Conservation (phyloP, 2,888 invertebrate species). For the Acleris cristana region DNA sequence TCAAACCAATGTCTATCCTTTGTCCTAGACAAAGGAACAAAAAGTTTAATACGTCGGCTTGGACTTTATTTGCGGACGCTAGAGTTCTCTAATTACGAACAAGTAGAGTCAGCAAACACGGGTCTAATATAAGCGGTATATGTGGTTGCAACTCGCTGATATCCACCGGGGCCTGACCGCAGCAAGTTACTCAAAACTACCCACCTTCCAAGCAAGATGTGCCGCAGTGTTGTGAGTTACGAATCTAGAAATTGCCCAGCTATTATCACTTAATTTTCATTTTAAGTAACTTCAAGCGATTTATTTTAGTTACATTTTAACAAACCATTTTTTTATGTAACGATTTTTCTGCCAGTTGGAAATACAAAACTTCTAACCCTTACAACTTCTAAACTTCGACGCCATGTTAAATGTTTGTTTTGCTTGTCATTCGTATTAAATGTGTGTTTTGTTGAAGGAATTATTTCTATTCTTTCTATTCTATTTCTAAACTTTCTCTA, state of each 20-base stretch:
- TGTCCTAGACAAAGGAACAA: slow-evolving; percentile 36
- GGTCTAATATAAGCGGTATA: slow-evolving; percentile 54
- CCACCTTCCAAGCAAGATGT: slow-evolving; percentile 16
- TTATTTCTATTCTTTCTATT: too few relatives aligned
- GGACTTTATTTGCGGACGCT: slow-evolving; percentile 54
- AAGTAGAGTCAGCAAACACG: slow-evolving; percentile 61
- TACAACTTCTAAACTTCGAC: too few relatives aligned
- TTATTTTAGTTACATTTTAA: too few relatives aligned
- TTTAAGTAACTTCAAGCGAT: too few relatives aligned
- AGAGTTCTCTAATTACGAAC: slow-evolving; percentile 62
- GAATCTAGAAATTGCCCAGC: slow-evolving; percentile 8
- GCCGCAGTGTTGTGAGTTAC: slow-evolving; percentile 7
- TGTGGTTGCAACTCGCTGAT: slow-evolving; percentile 54
- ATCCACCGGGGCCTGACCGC: slow-evolving; percentile 40
- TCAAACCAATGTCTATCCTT: slow-evolving; percentile 29
- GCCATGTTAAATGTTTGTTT: too few relatives aligned
- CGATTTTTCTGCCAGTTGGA: too few relatives aligned
- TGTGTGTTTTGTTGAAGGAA: too few relatives aligned
- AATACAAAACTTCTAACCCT: too few relatives aligned
- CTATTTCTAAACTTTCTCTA: too few relatives aligned
- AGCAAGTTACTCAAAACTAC: slow-evolving; percentile 40
- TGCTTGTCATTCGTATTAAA: too few relatives aligned
- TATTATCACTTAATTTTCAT: too few relatives aligned
- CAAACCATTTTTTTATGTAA: too few relatives aligned
- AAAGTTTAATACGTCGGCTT: slow-evolving; percentile 38